These are phyloP conservation scores for Nephrotoma appendiculata DNA, from an alignment of 2,888 invertebrate species.

Conservation along the genomic window DNA sequence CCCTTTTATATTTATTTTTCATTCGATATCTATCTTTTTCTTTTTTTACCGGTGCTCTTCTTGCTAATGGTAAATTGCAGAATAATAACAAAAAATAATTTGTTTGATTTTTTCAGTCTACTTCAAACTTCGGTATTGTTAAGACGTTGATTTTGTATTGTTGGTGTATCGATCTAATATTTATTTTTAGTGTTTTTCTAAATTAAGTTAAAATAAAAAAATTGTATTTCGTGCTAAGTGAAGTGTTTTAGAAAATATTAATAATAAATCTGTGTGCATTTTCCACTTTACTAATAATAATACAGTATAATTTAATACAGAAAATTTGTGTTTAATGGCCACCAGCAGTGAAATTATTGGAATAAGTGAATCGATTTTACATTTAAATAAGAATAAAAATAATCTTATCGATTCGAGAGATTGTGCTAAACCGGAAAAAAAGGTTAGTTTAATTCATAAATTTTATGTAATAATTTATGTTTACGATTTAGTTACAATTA, in stretches of 20 bases:
- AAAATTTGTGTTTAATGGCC: neutral
- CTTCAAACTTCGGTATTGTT: neutral
- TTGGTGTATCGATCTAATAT: neutral
- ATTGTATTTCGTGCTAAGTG: neutral
- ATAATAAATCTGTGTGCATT: neutral
- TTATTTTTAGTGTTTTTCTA: neutral
- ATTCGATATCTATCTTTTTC: neutral
- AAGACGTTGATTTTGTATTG: neutral
- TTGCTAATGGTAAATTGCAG: neutral
- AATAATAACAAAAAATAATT: neutral
- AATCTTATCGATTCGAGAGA: conserved; percentile 48
- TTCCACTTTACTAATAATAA: neutral
- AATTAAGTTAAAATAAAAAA: neutral
- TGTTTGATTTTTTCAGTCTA: neutral
- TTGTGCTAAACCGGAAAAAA: conserved; percentile 49
- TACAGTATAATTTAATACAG: neutral
- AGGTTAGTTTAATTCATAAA: conserved; percentile 32
- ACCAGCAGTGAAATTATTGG: neutral
- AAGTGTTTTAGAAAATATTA: neutral
- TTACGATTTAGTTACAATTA: neutral
- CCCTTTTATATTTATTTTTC: neutral
- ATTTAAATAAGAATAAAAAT: neutral
- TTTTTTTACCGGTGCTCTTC: neutral
- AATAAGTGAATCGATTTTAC: neutral
- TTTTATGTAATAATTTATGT: neutral